These are phyloP conservation scores for Tapera naevia DNA, from an alignment of 2,797 vertebrate species.

Conservation along the genomic window DNA sequence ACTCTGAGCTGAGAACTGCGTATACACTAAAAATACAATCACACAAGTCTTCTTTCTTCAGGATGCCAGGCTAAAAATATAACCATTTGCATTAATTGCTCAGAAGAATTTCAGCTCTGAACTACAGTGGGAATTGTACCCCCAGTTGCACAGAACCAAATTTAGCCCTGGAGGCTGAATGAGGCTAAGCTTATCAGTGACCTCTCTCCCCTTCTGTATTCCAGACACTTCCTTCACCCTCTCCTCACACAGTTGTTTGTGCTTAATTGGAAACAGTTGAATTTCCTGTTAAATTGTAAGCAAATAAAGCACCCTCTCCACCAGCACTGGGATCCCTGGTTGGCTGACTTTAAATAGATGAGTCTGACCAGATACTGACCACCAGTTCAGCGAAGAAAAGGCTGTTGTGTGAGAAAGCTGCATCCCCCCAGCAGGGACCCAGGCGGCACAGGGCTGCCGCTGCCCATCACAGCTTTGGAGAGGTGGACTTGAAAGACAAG, in stretches of 20 bases:
- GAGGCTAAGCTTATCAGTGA: neutral
- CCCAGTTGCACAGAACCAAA: neutral
- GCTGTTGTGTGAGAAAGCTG: conserved; percentile 15
- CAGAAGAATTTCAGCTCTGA: conserved; percentile 9
- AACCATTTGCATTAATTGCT: conserved; percentile 2
- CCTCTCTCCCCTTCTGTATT: neutral
- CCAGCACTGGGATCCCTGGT: neutral
- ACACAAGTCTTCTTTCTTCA: neutral
- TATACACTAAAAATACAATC: neutral
- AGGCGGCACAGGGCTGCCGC: neutral
- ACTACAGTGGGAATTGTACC: neutral
- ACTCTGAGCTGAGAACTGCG: neutral
- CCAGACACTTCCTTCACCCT: conserved; percentile 33
- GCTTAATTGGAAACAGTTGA: conserved; percentile 55
- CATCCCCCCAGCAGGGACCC: neutral
- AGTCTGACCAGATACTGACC: conserved; percentile 59
- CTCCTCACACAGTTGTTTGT: conserved; percentile 47
- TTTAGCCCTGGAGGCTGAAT: neutral
- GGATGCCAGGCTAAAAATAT: conserved; percentile 20
- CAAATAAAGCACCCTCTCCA: conserved; percentile 62
- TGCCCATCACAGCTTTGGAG: conserved; percentile 28
- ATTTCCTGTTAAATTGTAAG: conserved; percentile 54
- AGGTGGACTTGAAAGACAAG: conserved; percentile 13
- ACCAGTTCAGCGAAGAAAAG: conserved; percentile 63
- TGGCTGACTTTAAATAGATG: conserved; percentile 64